Base-by-base conservation (phyloP, 2,888 invertebrate species). In the Eudasyphora cyanicolor region DNA sequence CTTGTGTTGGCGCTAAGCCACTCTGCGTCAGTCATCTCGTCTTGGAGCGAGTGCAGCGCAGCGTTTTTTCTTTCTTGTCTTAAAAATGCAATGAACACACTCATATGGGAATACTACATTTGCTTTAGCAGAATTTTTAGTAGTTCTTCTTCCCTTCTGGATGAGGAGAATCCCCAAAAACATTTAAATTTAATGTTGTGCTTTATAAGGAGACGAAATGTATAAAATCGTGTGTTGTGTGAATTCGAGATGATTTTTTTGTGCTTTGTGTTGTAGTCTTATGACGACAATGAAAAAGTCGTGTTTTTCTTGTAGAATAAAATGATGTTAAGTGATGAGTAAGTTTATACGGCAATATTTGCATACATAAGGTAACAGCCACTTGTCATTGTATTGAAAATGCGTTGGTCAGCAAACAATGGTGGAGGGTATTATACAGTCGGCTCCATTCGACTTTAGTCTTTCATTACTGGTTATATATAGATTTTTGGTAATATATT, bases 321-420 rank as follows among this genome's bases (percentile, higher is more conserved):
- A 76, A 67, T 73, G 17, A 42, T 64, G 64, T 67, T 51, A 32
- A 64, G 35, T 71, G 71, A 79, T 79, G 73, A 79, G 51, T 49
- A n/a, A 49, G 27, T 21, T 24, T 21, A 35, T 38, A 51, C 49
- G 21, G 32, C n/a, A n/a, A 64, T 7, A 64, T 62, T 14, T 38
- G 17, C 17, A 24, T 35, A 32, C 38, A 57, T 74, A 2, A 17
- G 54, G 24, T n/a, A n/a, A 54, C 54, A 54, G 54, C 21, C 2
- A 7, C 6, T 51, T 14, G n/a, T 17, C 49, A 51, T 2, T 32
- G 32, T 21, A 54, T 54, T 54, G n/a, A n/a, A n/a, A n/a, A n/a
- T n/a, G n/a, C n/a, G n/a, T n/a, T n/a, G n/a, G n/a, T n/a, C n/a
- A n/a, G n/a, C n/a, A n/a, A n/a, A n/a, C n/a, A n/a, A n/a, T n/a